Base-by-base conservation (phyloP, 2,888 invertebrate genomes). In the Eupithecia dodoneata region DNA sequence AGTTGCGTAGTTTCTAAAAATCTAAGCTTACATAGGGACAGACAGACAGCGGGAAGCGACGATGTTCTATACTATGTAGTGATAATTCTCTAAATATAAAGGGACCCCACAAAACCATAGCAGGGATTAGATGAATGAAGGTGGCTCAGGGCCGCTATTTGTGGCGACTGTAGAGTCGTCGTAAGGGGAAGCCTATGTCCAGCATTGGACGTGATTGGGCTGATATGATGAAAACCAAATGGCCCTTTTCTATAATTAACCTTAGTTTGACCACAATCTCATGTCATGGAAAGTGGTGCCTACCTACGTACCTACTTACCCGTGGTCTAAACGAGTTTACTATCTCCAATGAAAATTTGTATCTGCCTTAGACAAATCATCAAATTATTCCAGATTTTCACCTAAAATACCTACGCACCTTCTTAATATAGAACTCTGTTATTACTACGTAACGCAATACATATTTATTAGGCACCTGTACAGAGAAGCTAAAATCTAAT, bases 401-500 rank as follows among this genome's bases (percentile, higher is more conserved):
- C 18, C 55, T 18, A 9, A 59, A 30, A 63, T 63, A 63, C 9
- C 59, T 18, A 63, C 63, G 12, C 30, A 10, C 63, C 30, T 63
- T 30, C 12, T 12, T 12, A 30, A 30, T 0, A 63, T 12, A 30
- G 30, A 59, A 18, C 59, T 18, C 18, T 18, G 59, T 30, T 63
- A 63, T 12, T 63, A 3, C 30, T n/a, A 18, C 9, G 30, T 63
- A 12, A 63, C 63, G 30, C 4, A 63, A 63, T 30, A 63, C 30
- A 63, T 63, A 63, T 63, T 12, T 63, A 30, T 30, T 63, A 10
- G 12, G 63, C 63, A 30, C 63, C 63, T 18, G 63, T 63, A 63
- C 30, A 63, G n/a, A 63, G 30, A 63, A 63, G 63, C 63, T 63
- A 63, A 63, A 85, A 83, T 84, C 81, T 85, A 63, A 63, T 66